Conservation (phyloP, 2,888 invertebrate genomes). For the Unio delphinus region DNA sequence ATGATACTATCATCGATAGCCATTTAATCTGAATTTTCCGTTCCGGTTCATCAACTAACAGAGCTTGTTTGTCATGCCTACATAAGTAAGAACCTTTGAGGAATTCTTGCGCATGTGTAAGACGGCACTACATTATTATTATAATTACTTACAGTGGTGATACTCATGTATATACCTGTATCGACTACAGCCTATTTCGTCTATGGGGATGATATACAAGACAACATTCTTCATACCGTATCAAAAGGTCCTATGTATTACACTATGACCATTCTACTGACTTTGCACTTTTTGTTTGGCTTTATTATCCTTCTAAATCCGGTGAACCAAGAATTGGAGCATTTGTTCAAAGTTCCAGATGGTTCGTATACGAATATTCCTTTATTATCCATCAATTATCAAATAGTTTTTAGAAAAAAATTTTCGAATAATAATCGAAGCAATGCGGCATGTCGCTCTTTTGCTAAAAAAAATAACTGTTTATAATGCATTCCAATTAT, state of each 20-base stretch:
- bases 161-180: conserved; percentile 1
- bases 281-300: conserved; percentile 5
- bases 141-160: conserved; percentile 6
- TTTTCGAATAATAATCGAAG: too few relatives aligned
- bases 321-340: conserved; percentile 6
- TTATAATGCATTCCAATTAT: too few relatives aligned
- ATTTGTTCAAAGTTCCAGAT: conserved; percentile 5
- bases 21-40: too few relatives aligned
- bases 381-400: too few relatives aligned
- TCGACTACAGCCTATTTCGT: conserved; percentile 3
- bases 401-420: too few relatives aligned
- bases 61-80: too few relatives aligned
- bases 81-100: neutral
- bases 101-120: neutral
- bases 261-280: conserved; percentile 2
- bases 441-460: too few relatives aligned
- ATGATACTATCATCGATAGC: too few relatives aligned
- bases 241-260: neutral
- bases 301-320: conserved; percentile 5
- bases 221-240: conserved; percentile 9
- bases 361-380: neutral
- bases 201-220: conserved; percentile 1
- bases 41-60: too few relatives aligned
- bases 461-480: too few relatives aligned
- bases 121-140: neutral